phyloP scores from a whole-genome alignment of 2,797 vertebrate species.

The Glossophaga mutica region DNA sequence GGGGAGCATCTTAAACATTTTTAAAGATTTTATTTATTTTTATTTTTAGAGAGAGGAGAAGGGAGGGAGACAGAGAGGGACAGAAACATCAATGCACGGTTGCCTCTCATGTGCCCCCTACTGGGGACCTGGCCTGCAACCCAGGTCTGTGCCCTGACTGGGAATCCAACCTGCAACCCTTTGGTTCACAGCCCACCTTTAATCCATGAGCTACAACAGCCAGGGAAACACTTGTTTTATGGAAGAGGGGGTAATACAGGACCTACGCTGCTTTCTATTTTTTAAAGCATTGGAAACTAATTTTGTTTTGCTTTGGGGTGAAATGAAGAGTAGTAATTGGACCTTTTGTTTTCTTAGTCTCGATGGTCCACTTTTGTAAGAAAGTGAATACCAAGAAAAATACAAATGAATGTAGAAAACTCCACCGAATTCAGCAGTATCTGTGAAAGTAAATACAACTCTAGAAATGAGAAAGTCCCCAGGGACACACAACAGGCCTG shows the following conservation, averaged over 20 bases:
- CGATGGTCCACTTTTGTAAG: slow-evolving; percentile 55
- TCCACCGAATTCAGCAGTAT: slow-evolving; percentile 39
- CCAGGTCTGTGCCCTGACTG: no score
- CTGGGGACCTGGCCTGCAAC: no score
- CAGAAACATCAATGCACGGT: no score
- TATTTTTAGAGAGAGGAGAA: no score
- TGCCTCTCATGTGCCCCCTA: no score
- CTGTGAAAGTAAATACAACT: slow-evolving; percentile 39
- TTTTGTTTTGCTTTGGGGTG: slow-evolving; percentile 45
- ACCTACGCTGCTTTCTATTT: neutral
- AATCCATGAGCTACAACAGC: no score
- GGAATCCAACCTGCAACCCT: no score
- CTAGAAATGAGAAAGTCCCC: neutral
- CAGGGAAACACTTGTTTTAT: neutral
- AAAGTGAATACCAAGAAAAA: slow-evolving; percentile 61
- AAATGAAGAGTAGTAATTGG: slow-evolving; percentile 28
- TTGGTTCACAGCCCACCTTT: no score
- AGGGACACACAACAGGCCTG: neutral
- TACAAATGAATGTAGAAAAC: neutral
- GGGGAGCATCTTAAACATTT: neutral
- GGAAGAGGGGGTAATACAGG: neutral
- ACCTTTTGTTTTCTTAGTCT: slow-evolving; percentile 42
- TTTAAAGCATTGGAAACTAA: neutral
- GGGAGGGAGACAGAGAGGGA: no score
- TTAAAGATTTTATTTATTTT: no score